phyloP scores from a whole-genome alignment of 1,140 invertebrate species.

The Drosophila arawakana region DNA sequence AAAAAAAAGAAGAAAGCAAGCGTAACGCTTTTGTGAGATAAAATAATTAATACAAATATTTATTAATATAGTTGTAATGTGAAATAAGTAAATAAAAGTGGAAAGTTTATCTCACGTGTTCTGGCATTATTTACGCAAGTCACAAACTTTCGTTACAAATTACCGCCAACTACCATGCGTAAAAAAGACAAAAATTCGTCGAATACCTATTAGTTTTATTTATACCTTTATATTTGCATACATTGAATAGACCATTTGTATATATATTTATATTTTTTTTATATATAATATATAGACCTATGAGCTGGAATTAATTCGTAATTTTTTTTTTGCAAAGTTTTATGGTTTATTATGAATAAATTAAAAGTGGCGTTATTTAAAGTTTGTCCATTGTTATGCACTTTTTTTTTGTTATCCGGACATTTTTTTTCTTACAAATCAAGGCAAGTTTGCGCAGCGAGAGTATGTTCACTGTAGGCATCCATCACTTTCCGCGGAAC shows the following conservation, averaged over 20 bases:
- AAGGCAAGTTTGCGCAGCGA: no score
- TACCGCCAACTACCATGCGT: conserved; percentile 37
- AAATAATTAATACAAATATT: conserved; percentile 41
- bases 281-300: no score
- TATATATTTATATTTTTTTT: conserved; percentile 7
- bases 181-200: conserved; percentile 54
- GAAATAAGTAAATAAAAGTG: conserved; percentile 8
- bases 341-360: no score
- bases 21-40: conserved; percentile 74
- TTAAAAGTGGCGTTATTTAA: no score
- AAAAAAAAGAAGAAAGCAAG: conserved; percentile 58
- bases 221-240: conserved; percentile 61
- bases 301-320: no score
- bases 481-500: no score
- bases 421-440: no score
- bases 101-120: conserved; percentile 7
- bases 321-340: no score
- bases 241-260: conserved; percentile 51
- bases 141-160: conserved; percentile 26
- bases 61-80: conserved; percentile 47
- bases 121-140: conserved; percentile 9
- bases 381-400: no score
- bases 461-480: no score
- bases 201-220: conserved; percentile 62
- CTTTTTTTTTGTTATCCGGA: no score